phyloP scores from a whole-genome alignment of 2,888 invertebrate genomes.

The Dusona sp. region DNA sequence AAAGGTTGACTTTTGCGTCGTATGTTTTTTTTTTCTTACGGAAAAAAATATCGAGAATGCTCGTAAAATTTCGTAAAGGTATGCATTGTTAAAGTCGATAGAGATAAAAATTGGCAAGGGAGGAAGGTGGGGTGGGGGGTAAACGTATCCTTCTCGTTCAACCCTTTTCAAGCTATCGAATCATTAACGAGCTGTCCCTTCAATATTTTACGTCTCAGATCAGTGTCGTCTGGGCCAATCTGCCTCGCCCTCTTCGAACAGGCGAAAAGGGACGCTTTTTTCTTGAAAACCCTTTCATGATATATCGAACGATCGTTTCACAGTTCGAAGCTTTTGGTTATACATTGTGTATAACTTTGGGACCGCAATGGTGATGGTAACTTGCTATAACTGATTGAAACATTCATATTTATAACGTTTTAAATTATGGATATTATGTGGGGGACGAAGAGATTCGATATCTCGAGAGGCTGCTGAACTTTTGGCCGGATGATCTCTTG shows the following conservation, averaged over 20 bases:
- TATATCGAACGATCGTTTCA: slow-evolving; percentile 44
- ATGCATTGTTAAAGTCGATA: not conserved
- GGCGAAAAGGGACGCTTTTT: not conserved
- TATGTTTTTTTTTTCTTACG: no score
- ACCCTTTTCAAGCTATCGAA: slow-evolving; percentile 43
- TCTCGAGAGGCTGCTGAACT: slow-evolving; percentile 15
- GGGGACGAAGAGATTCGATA: not conserved
- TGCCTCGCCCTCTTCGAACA: not conserved
- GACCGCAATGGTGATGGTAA: not conserved
- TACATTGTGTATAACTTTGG: slow-evolving; percentile 14
- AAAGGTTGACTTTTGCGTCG: not conserved
- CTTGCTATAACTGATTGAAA: not conserved
- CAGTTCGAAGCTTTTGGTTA: not conserved
- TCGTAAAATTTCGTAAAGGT: not conserved
- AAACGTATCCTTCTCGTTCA: slow-evolving; percentile 11
- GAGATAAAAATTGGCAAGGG: slow-evolving; percentile 1
- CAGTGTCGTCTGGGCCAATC: slow-evolving; percentile 4
- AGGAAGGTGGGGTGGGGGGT: no score
- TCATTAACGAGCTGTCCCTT: slow-evolving; percentile 44
- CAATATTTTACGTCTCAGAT: slow-evolving; percentile 32
- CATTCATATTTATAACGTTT: not conserved
- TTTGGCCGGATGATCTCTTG: not conserved
- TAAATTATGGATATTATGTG: not conserved
- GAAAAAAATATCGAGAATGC: not conserved
- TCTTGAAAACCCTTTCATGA: slow-evolving; percentile 21